These are phyloP conservation scores for Chromis chromis DNA, from an alignment of 2,797 vertebrate species.

Conservation along the genomic window DNA sequence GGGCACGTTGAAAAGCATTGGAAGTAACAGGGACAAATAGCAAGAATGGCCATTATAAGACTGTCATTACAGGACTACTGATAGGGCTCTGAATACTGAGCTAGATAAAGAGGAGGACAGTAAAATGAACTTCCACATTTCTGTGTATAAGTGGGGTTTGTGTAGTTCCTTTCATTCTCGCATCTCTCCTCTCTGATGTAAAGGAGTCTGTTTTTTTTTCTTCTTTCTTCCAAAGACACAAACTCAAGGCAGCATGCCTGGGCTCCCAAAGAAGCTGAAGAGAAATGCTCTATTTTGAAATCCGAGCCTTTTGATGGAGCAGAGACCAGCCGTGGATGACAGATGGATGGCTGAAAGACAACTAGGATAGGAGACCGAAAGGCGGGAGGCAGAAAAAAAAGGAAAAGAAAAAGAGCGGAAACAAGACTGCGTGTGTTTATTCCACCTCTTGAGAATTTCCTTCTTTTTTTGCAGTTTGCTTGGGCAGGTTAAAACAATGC, in stretches of 20 bases:
- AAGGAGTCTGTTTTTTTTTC: conserved; percentile 34
- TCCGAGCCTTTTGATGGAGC: conserved; percentile 73
- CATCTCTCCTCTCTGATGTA: conserved; percentile 40
- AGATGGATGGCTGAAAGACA: conserved; percentile 70
- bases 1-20: conserved; percentile 18
- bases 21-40: conserved; percentile 43
- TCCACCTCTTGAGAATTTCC: conserved; percentile 32
- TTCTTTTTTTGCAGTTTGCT: conserved; percentile 34
- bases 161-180: conserved; percentile 31
- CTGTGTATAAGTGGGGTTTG: conserved; percentile 28
- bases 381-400: conserved; percentile 8
- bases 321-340: conserved; percentile 62
- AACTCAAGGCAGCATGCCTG: conserved; percentile 38
- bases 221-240: conserved; percentile 31
- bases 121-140: conserved; percentile 49
- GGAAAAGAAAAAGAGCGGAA: background rate
- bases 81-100: conserved; percentile 48
- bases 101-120: conserved; percentile 44
- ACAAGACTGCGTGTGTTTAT: conserved; percentile 26
- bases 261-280: conserved; percentile 49
- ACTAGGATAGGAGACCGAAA: conserved; percentile 39
- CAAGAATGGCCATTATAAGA: conserved; percentile 44
- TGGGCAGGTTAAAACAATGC: conserved; percentile 18
- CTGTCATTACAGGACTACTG: conserved; percentile 45
- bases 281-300: conserved; percentile 74